These are phyloP conservation scores for Alcedo quadribrachys DNA, from an alignment of 2,797 vertebrate genomes.

Conservation along the genomic window DNA sequence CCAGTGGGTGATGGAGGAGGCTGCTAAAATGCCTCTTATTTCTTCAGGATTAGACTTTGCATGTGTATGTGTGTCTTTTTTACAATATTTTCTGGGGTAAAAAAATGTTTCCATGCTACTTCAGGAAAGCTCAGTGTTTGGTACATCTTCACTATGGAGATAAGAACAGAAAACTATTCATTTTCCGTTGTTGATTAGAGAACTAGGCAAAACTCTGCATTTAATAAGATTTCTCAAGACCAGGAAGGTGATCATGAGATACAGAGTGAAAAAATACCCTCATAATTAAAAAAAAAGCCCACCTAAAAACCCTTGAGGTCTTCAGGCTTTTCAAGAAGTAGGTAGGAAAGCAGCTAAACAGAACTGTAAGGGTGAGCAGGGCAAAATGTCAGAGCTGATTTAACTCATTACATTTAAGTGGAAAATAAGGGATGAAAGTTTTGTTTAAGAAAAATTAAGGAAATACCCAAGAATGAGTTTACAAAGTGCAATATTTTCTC, in stretches of 20 bases:
- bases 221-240: background rate
- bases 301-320: slow-evolving; percentile 51
- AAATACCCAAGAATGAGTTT: slow-evolving; percentile 84
- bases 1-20: background rate
- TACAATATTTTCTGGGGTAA: background rate
- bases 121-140: background rate
- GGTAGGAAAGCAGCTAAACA: slow-evolving; percentile 82
- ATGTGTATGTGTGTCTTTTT: background rate
- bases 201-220: background rate
- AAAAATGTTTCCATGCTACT: background rate
- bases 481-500: slow-evolving; percentile 83
- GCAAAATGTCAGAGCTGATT: slow-evolving; percentile 74
- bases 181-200: background rate
- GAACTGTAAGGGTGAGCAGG: slow-evolving; percentile 70
- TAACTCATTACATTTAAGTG: slow-evolving; percentile 80
- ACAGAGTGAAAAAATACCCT: background rate
- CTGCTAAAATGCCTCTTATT: background rate
- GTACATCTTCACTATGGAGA: background rate
- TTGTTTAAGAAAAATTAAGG: slow-evolving; percentile 88
- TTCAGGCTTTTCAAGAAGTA: slow-evolving; percentile 81
- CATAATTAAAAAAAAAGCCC: slow-evolving; percentile 73
- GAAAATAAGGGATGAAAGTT: slow-evolving; percentile 78
- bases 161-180: background rate
- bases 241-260: background rate
- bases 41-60: background rate